phyloP scores from a whole-genome alignment of 2,113 vertebrate species.

The Urocolius indicus region DNA sequence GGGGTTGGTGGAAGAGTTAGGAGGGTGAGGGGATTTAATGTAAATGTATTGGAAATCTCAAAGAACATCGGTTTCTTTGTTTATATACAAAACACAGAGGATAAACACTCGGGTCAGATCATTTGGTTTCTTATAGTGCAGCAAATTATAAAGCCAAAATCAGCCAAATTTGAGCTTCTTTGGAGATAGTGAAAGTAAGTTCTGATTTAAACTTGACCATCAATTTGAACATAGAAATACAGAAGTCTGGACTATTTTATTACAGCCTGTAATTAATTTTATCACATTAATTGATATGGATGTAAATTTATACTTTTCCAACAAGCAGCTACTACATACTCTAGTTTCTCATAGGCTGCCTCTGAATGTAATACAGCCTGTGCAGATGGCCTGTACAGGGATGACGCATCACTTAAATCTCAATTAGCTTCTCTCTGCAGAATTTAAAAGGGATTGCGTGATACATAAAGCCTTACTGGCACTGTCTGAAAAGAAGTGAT shows the following conservation, averaged over 20 bases:
- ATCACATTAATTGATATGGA: background rate
- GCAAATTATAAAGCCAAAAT: background rate
- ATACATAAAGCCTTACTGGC: conserved; percentile 15
- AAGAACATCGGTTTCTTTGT: background rate
- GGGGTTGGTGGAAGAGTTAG: rapidly evolving
- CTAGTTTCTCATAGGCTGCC: conserved; percentile 27
- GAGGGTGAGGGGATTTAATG: background rate
- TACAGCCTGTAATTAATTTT: conserved; percentile 2
- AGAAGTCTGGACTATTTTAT: background rate
- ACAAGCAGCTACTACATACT: background rate
- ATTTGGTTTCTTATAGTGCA: background rate
- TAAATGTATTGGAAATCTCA: background rate
- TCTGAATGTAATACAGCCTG: conserved; percentile 23
- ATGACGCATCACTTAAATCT: conserved; percentile 54
- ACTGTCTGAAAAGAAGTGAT: conserved; percentile 23
- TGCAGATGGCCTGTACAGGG: conserved; percentile 42
- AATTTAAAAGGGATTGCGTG: conserved; percentile 54
- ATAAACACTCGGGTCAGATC: background rate
- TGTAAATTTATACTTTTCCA: conserved; percentile 23
- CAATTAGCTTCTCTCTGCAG: conserved; percentile 47
- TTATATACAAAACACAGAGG: background rate
- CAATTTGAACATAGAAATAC: background rate
- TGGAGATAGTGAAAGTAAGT: background rate
- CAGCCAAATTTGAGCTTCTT: background rate
- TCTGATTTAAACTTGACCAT: background rate